Evolutionary conservation across 92 coral and sea anemone genomes (phyloP), one percentile per base, ranked within the genome.

Genomic region (Siderastrea siderea): DNA sequence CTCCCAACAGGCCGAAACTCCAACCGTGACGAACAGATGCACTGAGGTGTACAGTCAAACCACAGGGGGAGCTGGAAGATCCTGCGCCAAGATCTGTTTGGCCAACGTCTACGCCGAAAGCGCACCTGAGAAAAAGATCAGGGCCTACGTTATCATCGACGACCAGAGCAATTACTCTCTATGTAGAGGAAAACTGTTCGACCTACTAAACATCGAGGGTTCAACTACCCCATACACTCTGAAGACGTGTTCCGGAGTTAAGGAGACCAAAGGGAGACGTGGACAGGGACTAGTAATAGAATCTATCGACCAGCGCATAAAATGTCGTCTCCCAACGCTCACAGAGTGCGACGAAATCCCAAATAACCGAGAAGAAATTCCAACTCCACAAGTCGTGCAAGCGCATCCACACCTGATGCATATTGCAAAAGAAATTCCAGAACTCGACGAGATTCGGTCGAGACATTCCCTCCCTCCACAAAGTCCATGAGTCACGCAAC

Each of bases 401-500:
- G 95, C 89, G 1, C 93, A 89, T 16, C 89, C 91, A 1, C 95
- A 86, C 57, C 72, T 93, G 17, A 5, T 43, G 7, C 61, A 47
- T 14, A 86, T 90, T 3, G 87, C 84, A 5, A 77, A 80, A 0
- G 38, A 80, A 57, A 80, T 90, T 5, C 91, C 91, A 44, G 83
- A 38, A 67, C 85, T 90, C 7, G 84, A 86, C 57, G 88, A 81
- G 64, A 84, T 90, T 93, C 1, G 93, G 93, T 0, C 66, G 93
- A 65, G 89, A 93, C 15, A 75, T 78, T 0, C 96, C 86, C 19
- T 77, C 87, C 2, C 92, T 90, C 0, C 96, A 87, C 78, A 91
- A 93, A 75, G 83, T 91, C 46, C 90, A 88, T 72, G 76, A 93
- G 72, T 89, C 88, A 4, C 87, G 77, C 62, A 91, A 91, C 48